Percentiles rank a stretch among this genome's conserved stretches.
Conservation (phyloP, 1,140 invertebrate species). For the Drosophila oshimai region DNA sequence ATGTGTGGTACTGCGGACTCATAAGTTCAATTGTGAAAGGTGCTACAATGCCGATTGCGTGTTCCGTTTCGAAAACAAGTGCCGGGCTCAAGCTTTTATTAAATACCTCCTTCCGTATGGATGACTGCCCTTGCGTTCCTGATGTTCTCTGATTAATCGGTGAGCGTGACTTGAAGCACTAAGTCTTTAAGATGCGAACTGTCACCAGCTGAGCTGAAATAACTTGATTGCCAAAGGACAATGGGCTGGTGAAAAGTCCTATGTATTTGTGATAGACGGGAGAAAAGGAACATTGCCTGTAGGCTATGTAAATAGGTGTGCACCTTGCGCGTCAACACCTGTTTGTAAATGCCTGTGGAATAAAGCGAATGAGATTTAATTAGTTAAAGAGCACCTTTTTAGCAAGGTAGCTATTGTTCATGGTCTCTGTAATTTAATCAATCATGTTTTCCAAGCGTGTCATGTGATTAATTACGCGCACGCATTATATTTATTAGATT, state of each 20-base stretch:
- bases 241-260: not conserved
- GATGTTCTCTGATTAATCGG: constrained; percentile 6
- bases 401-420: not conserved
- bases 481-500: constrained; percentile 20
- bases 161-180: not conserved
- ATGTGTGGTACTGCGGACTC: not conserved
- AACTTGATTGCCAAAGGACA: not conserved
- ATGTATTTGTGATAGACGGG: not conserved
- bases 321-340: constrained; percentile 2
- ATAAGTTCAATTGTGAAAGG: not conserved
- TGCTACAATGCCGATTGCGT: not conserved
- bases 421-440: constrained; percentile 5
- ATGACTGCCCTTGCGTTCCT: not conserved
- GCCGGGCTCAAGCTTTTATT: not conserved
- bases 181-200: not conserved
- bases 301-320: not conserved
- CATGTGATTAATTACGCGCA: not conserved
- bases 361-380: not conserved
- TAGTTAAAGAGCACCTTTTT: not conserved
- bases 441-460: not conserved
- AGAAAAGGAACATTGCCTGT: not conserved
- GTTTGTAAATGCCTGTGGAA: not conserved
- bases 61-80: not conserved
- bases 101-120: not conserved
- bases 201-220: constrained; percentile 3